Evolutionary conservation across 2,888 invertebrate species (phyloP).

Genomic region (Erynnis tages): DNA sequence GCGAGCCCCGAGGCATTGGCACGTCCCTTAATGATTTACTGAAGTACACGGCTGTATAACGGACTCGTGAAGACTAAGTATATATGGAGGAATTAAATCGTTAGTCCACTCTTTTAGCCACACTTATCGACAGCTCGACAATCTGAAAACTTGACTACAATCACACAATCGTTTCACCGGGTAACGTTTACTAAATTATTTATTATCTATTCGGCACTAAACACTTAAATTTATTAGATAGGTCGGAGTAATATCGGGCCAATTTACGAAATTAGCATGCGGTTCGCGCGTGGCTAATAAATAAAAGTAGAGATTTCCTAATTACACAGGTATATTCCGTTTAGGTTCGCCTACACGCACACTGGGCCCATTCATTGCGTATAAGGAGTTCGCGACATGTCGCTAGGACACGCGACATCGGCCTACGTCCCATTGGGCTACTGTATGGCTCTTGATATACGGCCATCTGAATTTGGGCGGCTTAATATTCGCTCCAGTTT

Average conservation of each 20-base stretch:
- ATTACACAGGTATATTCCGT: slow-evolving; percentile 26
- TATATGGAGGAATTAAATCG: slow-evolving; percentile 12
- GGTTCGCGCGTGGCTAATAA: slow-evolving; percentile 24
- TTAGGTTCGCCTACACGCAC: slow-evolving; percentile 26
- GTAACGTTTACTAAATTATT: slow-evolving; percentile 19
- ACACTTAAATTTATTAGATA: slow-evolving; percentile 22
- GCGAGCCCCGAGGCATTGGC: slow-evolving; percentile 59
- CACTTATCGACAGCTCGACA: slow-evolving; percentile 13
- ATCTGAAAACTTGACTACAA: slow-evolving; percentile 3
- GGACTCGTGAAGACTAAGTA: slow-evolving; percentile 19
- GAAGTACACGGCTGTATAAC: slow-evolving; percentile 31
- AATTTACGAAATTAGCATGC: slow-evolving; percentile 29
- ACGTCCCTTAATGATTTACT: slow-evolving; percentile 72
- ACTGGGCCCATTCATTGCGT: slow-evolving; percentile 41
- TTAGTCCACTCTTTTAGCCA: slow-evolving; percentile 13
- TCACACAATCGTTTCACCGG: slow-evolving; percentile 11
- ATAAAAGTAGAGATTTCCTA: slow-evolving; percentile 29
- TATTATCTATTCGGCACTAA: slow-evolving; percentile 15
- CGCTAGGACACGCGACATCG: slow-evolving; percentile 42
- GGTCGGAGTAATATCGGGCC: slow-evolving; percentile 11
- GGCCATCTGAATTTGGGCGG: slow-evolving; percentile 28
- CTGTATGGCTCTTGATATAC: slow-evolving; percentile 39
- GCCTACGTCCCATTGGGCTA: slow-evolving; percentile 35
- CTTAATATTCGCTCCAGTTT: slow-evolving; percentile 32
- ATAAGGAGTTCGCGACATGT: slow-evolving; percentile 57